These are phyloP conservation scores for Cydia splendana DNA, from an alignment of 1,140 invertebrate species.

Conservation along the genomic window DNA sequence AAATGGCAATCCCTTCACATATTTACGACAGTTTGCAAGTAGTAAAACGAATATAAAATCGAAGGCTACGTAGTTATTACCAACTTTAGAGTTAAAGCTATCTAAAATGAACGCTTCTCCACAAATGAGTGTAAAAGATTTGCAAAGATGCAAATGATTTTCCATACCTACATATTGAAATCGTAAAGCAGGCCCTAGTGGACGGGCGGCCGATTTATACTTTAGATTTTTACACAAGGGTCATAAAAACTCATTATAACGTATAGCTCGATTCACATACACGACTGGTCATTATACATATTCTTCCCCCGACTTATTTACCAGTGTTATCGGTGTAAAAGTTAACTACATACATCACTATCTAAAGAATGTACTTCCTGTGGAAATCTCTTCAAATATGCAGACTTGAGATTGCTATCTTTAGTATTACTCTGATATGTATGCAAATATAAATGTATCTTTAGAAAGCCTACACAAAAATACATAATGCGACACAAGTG, in stretches of 20 bases:
- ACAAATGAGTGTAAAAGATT: no score
- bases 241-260: no score
- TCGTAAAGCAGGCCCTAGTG: no score
- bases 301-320: neutral
- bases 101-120: no score
- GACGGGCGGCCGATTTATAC: no score
- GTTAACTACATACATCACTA: neutral
- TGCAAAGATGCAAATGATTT: no score
- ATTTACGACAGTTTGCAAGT: neutral
- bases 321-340: neutral
- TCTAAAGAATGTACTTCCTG: slow-evolving; percentile 3
- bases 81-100: neutral
- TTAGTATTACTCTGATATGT: neutral
- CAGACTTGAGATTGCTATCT: neutral
- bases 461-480: neutral
- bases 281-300: no score
- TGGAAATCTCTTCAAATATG: neutral
- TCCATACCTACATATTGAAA: no score
- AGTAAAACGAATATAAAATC: neutral
- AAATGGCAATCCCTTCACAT: neutral
- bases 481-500: neutral
- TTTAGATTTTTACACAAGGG: no score
- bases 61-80: slow-evolving; percentile 9
- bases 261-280: no score
- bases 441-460: neutral